These are phyloP conservation scores for Falco punctatus DNA, from an alignment of 2,113 vertebrate genomes.

Conservation along the genomic window DNA sequence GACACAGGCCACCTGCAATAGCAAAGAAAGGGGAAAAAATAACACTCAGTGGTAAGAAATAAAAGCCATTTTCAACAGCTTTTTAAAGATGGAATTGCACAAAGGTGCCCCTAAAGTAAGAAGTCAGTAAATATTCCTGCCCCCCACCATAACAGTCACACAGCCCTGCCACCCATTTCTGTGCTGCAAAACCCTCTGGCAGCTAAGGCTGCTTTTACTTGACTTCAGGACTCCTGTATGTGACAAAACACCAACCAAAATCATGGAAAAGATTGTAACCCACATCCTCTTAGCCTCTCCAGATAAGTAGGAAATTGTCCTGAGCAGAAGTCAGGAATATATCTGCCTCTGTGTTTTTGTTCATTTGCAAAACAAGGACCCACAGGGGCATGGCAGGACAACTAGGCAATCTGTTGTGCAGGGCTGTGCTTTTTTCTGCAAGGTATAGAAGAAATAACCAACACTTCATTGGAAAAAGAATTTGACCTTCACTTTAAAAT, in stretches of 20 bases:
- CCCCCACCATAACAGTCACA: not conserved
- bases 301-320: not conserved
- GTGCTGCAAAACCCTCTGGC: not conserved
- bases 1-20: not conserved
- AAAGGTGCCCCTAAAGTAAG: not conserved
- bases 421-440: slow-evolving; percentile 3
- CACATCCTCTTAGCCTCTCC: not conserved
- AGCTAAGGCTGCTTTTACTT: not conserved
- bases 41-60: not conserved
- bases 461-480: not conserved
- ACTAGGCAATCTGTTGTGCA: slow-evolving; percentile 23
- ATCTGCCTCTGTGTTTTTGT: not conserved
- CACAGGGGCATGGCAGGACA: not conserved
- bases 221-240: not conserved
- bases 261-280: not conserved
- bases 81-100: not conserved
- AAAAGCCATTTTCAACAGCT: not conserved
- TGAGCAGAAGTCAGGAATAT: not conserved
- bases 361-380: not conserved
- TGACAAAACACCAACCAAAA: not conserved
- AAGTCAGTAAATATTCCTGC: not conserved
- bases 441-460: slow-evolving; percentile 29
- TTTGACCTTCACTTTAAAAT: slow-evolving; percentile 6
- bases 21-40: not conserved
- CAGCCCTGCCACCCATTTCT: not conserved